Evolutionary conservation across 1,140 invertebrate genomes (phyloP), one percentile per base, ranked within the genome.

Genomic region (Drosophila sturtevanti): DNA sequence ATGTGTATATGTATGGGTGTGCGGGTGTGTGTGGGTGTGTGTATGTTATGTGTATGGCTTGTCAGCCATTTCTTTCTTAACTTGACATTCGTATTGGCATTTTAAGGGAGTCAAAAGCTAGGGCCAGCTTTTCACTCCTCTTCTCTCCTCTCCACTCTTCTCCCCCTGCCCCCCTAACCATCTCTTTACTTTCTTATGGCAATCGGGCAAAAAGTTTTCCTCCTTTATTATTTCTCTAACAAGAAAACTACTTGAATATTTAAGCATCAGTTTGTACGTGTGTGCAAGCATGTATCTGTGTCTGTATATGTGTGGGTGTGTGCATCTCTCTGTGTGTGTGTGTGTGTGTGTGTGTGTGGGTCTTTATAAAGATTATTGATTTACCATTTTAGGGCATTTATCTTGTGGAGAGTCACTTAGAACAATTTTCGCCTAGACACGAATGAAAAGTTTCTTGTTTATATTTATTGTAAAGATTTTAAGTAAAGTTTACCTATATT

Each of bases 321-420:
- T 48, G 27, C 31, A 18, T 51, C 37, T 37, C 12, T 58, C 52
- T 63, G 58, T 35, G 37, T 48, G n/a, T 34, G 9, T 31, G 37
- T 37, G 24, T 35, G 54, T 48, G n/a, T 34, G 10, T 31, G 54
- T 37, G 14, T 48, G 38, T 68, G 18, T 56, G 63, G 56, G 27
- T 72, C 31, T 67, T 58, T 66, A 38, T 72, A 51, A 66, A 65
- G 64, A 77, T 77, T 73, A 77, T 77, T 77, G 74, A 77, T 77
- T 77, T 77, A 59, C 64, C 64, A 77, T 72, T 77, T 77, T 34
- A 14, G 54, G 54, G 24, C 54, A 56, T 55, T 48, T 48, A 48
- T 48, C 10, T 58, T 22, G n/a, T 35, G 9, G 54, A 34, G 54
- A 34, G 14, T 18, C 5, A 34, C 21, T 31, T 14, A 3, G 16